phyloP scores from a whole-genome alignment of 2,888 invertebrate genomes.

The Patella pellucida region DNA sequence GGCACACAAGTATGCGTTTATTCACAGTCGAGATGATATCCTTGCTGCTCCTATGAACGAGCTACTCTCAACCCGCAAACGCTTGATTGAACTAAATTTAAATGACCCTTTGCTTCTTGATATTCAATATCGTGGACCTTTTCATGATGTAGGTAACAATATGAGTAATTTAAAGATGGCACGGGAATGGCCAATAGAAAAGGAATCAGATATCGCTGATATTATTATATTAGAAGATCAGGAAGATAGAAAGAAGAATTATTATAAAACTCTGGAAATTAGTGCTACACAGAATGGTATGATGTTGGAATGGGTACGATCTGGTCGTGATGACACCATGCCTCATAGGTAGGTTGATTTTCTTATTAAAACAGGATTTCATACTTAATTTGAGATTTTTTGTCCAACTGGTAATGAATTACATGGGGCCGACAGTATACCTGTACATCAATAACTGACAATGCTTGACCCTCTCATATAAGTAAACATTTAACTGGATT shows the following conservation, averaged over 20 bases:
- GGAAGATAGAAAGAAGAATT: neutral
- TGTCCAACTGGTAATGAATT: too few relatives aligned
- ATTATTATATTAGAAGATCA: neutral
- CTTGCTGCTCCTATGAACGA: neutral
- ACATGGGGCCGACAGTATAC: too few relatives aligned
- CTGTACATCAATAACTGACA: too few relatives aligned
- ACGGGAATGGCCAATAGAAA: neutral
- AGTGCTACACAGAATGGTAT: neutral
- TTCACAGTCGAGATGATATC: neutral
- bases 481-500: too few relatives aligned
- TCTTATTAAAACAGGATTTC: too few relatives aligned
- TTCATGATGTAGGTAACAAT: slow-evolving; percentile 1
- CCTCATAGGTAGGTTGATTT: neutral
- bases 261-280: neutral
- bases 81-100: neutral
- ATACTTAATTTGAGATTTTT: too few relatives aligned
- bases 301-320: slow-evolving; percentile 8
- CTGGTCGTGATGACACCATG: neutral
- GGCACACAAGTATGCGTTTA: neutral
- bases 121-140: neutral
- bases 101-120: slow-evolving; percentile 1
- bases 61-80: neutral
- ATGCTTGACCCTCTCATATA: too few relatives aligned
- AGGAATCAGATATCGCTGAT: neutral
- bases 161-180: slow-evolving; percentile 6